Evolutionary conservation across 2,797 vertebrate species (phyloP).

Genomic region (Glyptemys insculpta): DNA sequence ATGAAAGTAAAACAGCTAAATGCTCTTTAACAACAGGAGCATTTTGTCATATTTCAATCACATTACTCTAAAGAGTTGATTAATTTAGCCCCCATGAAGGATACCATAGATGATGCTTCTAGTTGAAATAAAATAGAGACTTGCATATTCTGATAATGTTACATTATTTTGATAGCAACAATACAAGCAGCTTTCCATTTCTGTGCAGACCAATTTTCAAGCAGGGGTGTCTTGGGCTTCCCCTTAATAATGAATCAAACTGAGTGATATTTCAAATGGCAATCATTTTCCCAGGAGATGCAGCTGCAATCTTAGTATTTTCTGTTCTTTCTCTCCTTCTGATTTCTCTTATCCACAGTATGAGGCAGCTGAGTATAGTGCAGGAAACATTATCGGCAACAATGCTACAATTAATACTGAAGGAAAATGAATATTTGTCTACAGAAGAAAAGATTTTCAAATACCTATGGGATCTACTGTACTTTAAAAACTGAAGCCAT

Average conservation of each 20-base stretch:
- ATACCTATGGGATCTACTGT: slow-evolving; percentile 66
- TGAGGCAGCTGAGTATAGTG: slow-evolving; percentile 65
- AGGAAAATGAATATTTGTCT: slow-evolving; percentile 69
- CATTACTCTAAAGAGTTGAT: slow-evolving; percentile 52
- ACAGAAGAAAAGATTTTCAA: slow-evolving; percentile 62
- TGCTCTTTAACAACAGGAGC: slow-evolving; percentile 68
- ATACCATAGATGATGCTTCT: slow-evolving; percentile 64
- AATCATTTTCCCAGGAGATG: slow-evolving; percentile 78
- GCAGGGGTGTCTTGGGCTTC: slow-evolving; percentile 64
- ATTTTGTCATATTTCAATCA: slow-evolving; percentile 58
- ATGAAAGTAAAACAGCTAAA: slow-evolving; percentile 73
- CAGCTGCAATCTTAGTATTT: slow-evolving; percentile 76
- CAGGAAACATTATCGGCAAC: slow-evolving; percentile 63
- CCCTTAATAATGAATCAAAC: slow-evolving; percentile 76
- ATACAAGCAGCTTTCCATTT: slow-evolving; percentile 61
- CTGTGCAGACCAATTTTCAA: slow-evolving; percentile 54
- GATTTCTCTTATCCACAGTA: slow-evolving; percentile 59
- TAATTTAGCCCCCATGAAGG: slow-evolving; percentile 72
- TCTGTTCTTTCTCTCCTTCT: slow-evolving; percentile 64
- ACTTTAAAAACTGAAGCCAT: slow-evolving; percentile 58
- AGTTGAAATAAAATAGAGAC: slow-evolving; percentile 66
- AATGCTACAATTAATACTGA: slow-evolving; percentile 70
- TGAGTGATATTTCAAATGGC: slow-evolving; percentile 80
- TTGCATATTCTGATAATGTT: slow-evolving; percentile 55
- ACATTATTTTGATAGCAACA: slow-evolving; percentile 22